phyloP scores from a whole-genome alignment of 2,888 invertebrate genomes.

The Trimorus sp. region DNA sequence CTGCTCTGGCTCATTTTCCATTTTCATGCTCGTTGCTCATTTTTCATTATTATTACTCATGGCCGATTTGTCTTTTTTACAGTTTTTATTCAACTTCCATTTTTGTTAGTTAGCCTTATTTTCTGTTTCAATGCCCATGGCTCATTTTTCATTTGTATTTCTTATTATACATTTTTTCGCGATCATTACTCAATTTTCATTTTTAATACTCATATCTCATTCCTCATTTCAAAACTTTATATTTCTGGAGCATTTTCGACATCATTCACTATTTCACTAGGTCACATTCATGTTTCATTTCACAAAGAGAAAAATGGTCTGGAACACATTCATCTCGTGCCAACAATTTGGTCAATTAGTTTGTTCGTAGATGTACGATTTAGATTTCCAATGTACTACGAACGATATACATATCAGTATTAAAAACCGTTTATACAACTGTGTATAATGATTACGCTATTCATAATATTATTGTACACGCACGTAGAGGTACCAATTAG shows the following conservation, averaged over 20 bases:
- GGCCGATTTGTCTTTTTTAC: too few relatives aligned
- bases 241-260: neutral
- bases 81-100: too few relatives aligned
- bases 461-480: neutral
- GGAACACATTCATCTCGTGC: slow-evolving; percentile 79
- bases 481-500: neutral
- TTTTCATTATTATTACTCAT: too few relatives aligned
- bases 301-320: slow-evolving; percentile 80
- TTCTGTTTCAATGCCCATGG: too few relatives aligned
- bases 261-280: too few relatives aligned
- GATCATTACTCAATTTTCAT: too few relatives aligned
- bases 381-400: slow-evolving; percentile 48
- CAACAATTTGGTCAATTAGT: slow-evolving; percentile 75
- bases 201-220: too few relatives aligned
- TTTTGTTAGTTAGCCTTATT: too few relatives aligned
- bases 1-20: too few relatives aligned
- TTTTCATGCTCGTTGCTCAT: too few relatives aligned
- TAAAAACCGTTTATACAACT: slow-evolving; percentile 33
- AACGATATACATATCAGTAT: slow-evolving; percentile 52
- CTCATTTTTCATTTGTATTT: neutral
- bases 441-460: neutral
- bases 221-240: slow-evolving; percentile 20
- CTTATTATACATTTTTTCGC: neutral
- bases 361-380: slow-evolving; percentile 30
- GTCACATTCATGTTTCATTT: slow-evolving; percentile 6